These are phyloP conservation scores for Falco rusticolus DNA, from an alignment of 2,797 vertebrate genomes.

Conservation along the genomic window DNA sequence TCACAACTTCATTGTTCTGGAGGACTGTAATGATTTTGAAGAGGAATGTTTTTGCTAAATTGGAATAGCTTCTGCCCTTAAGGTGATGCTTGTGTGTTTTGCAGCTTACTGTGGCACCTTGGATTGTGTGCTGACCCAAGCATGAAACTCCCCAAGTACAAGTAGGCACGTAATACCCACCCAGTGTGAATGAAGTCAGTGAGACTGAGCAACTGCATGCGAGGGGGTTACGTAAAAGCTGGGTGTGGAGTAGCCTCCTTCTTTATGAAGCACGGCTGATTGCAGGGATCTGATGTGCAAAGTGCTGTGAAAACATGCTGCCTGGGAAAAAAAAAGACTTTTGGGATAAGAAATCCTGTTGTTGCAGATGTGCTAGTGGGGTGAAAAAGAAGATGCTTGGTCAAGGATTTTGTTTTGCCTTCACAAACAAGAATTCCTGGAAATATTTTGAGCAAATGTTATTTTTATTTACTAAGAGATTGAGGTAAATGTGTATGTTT, in stretches of 20 bases:
- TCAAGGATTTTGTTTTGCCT: background rate
- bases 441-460: background rate
- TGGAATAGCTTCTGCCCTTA: background rate
- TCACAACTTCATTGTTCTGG: background rate
- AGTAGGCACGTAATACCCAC: background rate
- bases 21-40: background rate
- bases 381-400: background rate
- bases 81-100: background rate
- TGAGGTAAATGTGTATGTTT: background rate
- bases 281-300: background rate
- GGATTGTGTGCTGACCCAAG: background rate
- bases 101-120: background rate
- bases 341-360: background rate
- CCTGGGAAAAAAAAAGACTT: background rate
- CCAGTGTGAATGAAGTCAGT: background rate
- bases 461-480: background rate
- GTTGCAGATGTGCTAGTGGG: background rate
- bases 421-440: background rate
- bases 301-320: background rate
- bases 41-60: background rate
- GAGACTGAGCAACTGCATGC: background rate
- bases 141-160: background rate
- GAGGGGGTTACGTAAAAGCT: slow-evolving; percentile 14
- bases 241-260: slow-evolving; percentile 12
- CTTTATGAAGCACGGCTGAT: background rate